Base-by-base conservation (phyloP, 2,113 vertebrate species). In the Typhlomys cinereus region DNA sequence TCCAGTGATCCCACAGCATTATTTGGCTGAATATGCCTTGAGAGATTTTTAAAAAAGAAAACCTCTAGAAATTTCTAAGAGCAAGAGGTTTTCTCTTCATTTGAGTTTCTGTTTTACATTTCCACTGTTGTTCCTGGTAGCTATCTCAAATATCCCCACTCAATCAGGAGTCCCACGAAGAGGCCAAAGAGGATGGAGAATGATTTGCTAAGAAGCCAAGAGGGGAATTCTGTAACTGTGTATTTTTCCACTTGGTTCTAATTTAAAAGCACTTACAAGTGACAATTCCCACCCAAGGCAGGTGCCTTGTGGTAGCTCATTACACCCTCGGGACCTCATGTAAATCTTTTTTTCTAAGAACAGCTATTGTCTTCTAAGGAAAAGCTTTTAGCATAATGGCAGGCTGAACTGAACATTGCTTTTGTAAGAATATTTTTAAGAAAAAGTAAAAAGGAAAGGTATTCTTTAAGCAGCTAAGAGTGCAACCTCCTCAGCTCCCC, bases 311-410 rank as follows among this genome's bases (percentile, higher is more conserved):
- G 78, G 91, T 85, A 69, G 92, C 93, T 96, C 75, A 80, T 70
- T 85, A 54, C 70, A 93, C 96, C 92, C 89, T 89, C 0, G 92
- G 88, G 96, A 95, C 94, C 89, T 92, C 54, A 2, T 31, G 88
- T 83, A 95, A 96, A 96, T 86, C 90, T 91, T 34, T 76, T 85
- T 75, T 85, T 90, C 95, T 94, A 88, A 93, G 93, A 97, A 95
- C 59, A 94, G 91, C 96, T 96, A 94, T 90, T 94, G 92, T 94
- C 91, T 97, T 94, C 87, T 88, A 71, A 93, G 88, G 62, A 95
- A 96, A 96, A 95, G 91, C 90, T 97, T 95, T 97, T 87, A 96
- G 89, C 31, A 34, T 97, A 97, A 93, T 92, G 54, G 94, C 96
- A 97, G 70, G 75, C 85, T 93, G 90, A 95, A 93, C 18, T 84